phyloP scores from a whole-genome alignment of 35 echinoderm and acorn worm species.

The Lytechinus pictus region DNA sequence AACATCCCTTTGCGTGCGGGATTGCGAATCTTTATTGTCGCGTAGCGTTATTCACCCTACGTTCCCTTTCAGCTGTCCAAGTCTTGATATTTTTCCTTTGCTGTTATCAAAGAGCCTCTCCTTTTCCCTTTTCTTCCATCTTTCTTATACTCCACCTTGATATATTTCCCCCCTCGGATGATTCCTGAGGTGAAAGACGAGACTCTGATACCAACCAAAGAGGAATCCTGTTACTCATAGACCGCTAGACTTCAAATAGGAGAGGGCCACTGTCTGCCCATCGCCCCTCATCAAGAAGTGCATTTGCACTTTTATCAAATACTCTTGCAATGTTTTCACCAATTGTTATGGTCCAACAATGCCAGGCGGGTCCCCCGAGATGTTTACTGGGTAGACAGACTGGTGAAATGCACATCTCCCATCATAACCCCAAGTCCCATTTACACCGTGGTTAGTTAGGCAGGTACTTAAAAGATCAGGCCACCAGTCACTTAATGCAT shows the following conservation, averaged over 20 bases:
- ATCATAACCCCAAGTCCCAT: neutral
- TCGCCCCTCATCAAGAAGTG: neutral
- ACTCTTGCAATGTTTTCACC: slow-evolving; percentile 41
- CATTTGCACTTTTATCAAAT: slow-evolving; percentile 45
- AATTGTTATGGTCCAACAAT: slow-evolving; percentile 33
- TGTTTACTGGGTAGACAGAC: neutral
- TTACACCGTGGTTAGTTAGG: neutral
- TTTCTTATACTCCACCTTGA: slow-evolving; percentile 27
- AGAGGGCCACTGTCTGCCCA: neutral
- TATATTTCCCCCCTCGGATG: neutral
- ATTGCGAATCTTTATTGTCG: slow-evolving; percentile 55
- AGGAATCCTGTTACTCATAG: slow-evolving; percentile 73
- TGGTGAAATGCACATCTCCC: slow-evolving; percentile 29
- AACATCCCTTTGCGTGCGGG: slow-evolving; percentile 61
- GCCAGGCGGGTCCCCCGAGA: slow-evolving; percentile 41
- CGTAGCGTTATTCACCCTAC: slow-evolving; percentile 44
- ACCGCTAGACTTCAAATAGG: slow-evolving; percentile 55
- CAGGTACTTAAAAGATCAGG: neutral
- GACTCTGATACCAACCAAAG: slow-evolving; percentile 18
- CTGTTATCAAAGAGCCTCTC: neutral
- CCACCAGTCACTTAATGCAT: neutral
- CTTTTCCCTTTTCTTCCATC: slow-evolving; percentile 17
- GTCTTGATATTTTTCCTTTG: slow-evolving; percentile 30
- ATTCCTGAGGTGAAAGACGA: slow-evolving; percentile 45
- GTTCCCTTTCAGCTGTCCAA: slow-evolving; percentile 54